Conservation (phyloP, 2,797 vertebrate species). For the Melanotaenia trifasciata region DNA sequence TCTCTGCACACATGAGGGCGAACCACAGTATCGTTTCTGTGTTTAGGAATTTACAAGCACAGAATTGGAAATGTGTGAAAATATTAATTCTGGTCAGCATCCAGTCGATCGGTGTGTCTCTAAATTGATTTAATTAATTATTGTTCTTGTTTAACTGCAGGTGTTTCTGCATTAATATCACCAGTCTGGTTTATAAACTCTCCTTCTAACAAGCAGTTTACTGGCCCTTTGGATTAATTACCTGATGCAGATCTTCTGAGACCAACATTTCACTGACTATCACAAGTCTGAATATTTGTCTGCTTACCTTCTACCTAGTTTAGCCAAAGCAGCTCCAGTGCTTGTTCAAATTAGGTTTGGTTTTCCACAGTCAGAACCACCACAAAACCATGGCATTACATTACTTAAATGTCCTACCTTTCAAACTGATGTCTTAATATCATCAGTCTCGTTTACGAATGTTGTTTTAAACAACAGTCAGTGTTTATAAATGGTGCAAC, state of each 20-base stretch:
- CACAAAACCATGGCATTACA: too few species aligned
- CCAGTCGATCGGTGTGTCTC: background rate
- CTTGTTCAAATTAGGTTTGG: too few species aligned
- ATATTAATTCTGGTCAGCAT: background rate
- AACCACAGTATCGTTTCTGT: too few species aligned
- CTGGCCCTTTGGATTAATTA: background rate
- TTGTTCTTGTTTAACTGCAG: background rate
- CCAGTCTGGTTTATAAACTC: background rate
- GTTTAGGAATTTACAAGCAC: background rate
- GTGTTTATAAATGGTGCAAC: too few species aligned
- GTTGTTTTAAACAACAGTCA: too few species aligned
- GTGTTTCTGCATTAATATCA: background rate
- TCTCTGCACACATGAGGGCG: background rate
- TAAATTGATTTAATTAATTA: background rate
- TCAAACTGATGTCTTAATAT: too few species aligned
- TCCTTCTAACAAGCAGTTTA: background rate
- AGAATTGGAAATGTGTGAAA: background rate
- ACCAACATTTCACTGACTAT: background rate
- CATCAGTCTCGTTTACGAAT: too few species aligned
- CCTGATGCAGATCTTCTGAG: background rate
- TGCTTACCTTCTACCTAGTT: background rate
- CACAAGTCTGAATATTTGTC: background rate
- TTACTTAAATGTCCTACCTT: too few species aligned
- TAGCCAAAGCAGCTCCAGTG: too few species aligned
- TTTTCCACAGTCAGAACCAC: too few species aligned